Evolutionary conservation across 1,140 invertebrate genomes (phyloP).

Genomic region (Plodia interpunctella): DNA sequence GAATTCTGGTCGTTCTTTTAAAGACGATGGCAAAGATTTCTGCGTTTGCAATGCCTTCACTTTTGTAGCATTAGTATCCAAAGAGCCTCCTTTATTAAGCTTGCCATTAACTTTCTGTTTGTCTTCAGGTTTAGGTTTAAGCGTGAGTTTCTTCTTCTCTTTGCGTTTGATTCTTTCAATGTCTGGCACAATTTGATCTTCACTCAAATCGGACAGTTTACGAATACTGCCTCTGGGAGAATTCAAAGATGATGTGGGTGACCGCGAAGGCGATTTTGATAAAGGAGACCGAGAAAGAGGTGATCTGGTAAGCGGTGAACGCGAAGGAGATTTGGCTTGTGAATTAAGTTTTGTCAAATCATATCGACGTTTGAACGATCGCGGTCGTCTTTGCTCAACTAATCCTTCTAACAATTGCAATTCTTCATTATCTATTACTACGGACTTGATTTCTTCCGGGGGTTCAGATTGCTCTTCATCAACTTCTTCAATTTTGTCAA

Average conservation of each 20-base stretch:
- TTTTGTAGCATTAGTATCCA: constrained; percentile 72
- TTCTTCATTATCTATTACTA: constrained; percentile 79
- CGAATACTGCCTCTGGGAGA: constrained; percentile 73
- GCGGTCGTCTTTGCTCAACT: constrained; percentile 67
- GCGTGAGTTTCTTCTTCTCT: constrained; percentile 70
- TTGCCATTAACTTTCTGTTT: constrained; percentile 57
- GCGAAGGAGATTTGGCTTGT: constrained; percentile 55
- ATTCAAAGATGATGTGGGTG: constrained; percentile 72
- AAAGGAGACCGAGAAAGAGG: constrained; percentile 66
- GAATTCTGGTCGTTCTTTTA: constrained; percentile 74
- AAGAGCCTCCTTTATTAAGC: constrained; percentile 66
- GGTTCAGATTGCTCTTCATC: constrained; percentile 70
- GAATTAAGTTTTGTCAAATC: constrained; percentile 66
- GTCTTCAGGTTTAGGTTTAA: constrained; percentile 68
- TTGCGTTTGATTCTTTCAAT: constrained; percentile 76
- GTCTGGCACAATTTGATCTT: constrained; percentile 80
- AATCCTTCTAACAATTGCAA: constrained; percentile 73
- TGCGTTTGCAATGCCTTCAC: constrained; percentile 70
- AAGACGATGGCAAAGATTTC: constrained; percentile 73
- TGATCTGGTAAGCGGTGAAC: constrained; percentile 62
- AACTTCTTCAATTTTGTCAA: constrained; percentile 77
- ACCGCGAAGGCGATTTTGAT: constrained; percentile 73
- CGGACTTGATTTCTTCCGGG: constrained; percentile 53
- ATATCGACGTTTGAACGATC: constrained; percentile 72
- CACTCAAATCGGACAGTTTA: constrained; percentile 73